Base-by-base conservation (phyloP, 2,113 vertebrate species). In the Oncorhynchus masou region DNA sequence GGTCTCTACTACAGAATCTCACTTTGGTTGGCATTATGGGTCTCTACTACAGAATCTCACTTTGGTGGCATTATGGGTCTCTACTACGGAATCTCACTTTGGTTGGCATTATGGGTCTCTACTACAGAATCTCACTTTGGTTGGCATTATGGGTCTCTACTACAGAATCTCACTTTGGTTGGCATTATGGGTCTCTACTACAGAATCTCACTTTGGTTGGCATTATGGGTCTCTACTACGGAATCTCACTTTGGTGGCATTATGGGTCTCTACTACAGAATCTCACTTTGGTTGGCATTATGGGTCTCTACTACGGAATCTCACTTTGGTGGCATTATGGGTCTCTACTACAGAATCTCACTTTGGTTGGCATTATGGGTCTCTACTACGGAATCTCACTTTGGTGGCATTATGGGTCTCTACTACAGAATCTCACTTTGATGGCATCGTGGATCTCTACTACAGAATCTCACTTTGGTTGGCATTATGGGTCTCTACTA, bases 401-500 rank as follows among this genome's bases (percentile, higher is more conserved):
- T 39, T 39, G 1, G 9, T 51, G 49, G 3, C 9, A 49, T 49
- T 0, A 2, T 2, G 48, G 48, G 13, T 49, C 48, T 49, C 48
- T 49, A 3, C 11, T 49, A 49, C 15, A 59, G 31, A 31, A 5
- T 31, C 31, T 31, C 31, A 31, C 31, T 31, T 31, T 31, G 31
- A 31, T 31, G 29, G 5, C 96, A 39, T 99, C 97, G 78, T 96
- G 95, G 81, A 99, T 94, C 88, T 99, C 97, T 83, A 5, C 4
- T 31, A 31, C 29, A 31, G 29, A 31, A 5, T 31, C 29, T 31
- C 29, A 31, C 29, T 31, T 31, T 31, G 29, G 1, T 31, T 31
- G 29, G 5, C 96, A 39, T 99, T 96, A 78, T 96, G 95, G 81
- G 99, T 94, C 88, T 99, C 97, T 83, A 5, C 29, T 31, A 31